Evolutionary conservation across 2,113 vertebrate genomes (phyloP), one percentile per base, ranked within the genome.

Genomic region (Microtus oregoni): DNA sequence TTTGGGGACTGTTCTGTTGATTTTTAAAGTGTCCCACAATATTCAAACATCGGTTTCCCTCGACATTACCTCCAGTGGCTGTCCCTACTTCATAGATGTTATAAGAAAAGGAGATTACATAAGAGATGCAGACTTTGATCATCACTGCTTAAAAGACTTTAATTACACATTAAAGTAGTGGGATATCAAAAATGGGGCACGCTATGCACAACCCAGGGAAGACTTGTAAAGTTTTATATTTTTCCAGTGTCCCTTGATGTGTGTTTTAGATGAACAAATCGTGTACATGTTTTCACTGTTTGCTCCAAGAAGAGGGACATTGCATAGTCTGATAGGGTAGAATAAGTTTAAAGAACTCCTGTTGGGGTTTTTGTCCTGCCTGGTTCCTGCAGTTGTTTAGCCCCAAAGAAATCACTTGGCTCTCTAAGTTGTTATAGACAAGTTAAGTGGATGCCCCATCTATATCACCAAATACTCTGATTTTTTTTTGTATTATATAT

Each of bases 251-350:
- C 10, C 6, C 75, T 95, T 41, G 91, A 15, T 68, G 77, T 81
- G 93, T 95, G 91, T 58, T 95, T 95, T 97, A 73, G 78, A 89
- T 92, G 91, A 87, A 89, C 86, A 63, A 89, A 94, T 92, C n/a
- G 92, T 26, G 65, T 35, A 26, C 24, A 86, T 44, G 75, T 28
- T 65, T 65, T 65, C 63, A 12, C 15, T 89, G 91, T 47, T 86
- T 73, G 73, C 96, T 96, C 86, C 75, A 28, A 63, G 52, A 78
- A 94, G 55, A 55, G 30, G 41, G 8, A 73, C 24, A 19, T 63
- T 77, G 28, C 50, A 90, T 63, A 15, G 82, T 94, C 44, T 65
- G 58, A 72, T 86, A 61, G 96, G 58, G 58, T 26, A 85, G 90
- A 90, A 92, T 89, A 87, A 70, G 7, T 47, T 86, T 93, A 86